A percentile compares a stretch with the other conserved stretches of the same genome.
Conservation (phyloP, 2,797 vertebrate genomes). For the Pelodytes ibericus region DNA sequence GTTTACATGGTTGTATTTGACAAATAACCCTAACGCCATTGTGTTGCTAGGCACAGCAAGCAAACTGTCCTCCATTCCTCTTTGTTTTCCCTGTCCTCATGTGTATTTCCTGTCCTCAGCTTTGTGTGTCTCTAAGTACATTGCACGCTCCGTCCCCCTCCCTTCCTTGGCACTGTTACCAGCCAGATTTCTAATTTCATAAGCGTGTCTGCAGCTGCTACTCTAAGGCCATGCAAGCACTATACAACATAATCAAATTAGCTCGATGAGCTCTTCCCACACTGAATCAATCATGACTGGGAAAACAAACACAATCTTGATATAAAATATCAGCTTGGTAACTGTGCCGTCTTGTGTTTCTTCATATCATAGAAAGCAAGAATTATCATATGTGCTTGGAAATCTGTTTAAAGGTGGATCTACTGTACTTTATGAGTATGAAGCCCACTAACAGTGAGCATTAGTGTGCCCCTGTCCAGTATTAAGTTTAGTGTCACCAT, state of each 20-base stretch:
- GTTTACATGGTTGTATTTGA: no score
- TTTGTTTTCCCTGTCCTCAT: conserved; percentile 1
- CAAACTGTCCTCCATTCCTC: conserved; percentile 13
- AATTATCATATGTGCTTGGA: background rate
- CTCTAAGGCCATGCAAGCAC: conserved; percentile 17
- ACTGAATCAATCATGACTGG: conserved; percentile 14
- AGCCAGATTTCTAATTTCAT: conserved; percentile 53
- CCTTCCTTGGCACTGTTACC: conserved; percentile 30
- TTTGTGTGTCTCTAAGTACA: conserved; percentile 12
- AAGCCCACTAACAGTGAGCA: no score
- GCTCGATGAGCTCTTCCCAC: conserved; percentile 7
- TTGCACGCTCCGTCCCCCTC: conserved; percentile 21
- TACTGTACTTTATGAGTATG: no score
- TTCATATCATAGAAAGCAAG: background rate
- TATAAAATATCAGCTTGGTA: conserved; percentile 19
- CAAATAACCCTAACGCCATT: no score
- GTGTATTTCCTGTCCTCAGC: background rate
- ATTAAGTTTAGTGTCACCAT: no score
- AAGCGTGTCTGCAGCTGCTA: conserved; percentile 49
- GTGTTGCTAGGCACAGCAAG: background rate
- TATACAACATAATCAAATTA: conserved; percentile 45
- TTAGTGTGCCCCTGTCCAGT: no score
- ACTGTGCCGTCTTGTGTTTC: background rate
- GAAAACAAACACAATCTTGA: conserved; percentile 27
- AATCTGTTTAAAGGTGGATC: background rate